A percentile compares a stretch with the other conserved stretches of the same genome.
Evolutionary conservation across 2,113 vertebrate genomes (phyloP).

Genomic region (Collichthys lucidus): DNA sequence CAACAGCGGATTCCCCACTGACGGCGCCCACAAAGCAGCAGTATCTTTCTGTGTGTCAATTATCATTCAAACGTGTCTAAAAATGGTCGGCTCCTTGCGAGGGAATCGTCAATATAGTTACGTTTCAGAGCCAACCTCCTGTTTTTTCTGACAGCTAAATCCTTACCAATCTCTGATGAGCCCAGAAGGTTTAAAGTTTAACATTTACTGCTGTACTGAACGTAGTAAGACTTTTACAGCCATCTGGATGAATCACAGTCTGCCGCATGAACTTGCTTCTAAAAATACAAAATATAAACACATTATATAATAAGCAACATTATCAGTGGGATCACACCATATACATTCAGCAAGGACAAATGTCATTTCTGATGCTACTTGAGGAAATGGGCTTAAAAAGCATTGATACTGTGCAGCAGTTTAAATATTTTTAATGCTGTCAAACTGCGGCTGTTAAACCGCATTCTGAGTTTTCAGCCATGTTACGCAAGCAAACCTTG

Average conservation of each 20-base stretch:
- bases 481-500: no score
- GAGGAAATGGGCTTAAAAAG: neutral
- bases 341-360: neutral
- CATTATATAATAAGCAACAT: no score
- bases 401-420: no score
- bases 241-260: neutral
- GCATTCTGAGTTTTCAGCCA: no score
- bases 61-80: no score
- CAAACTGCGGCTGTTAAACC: neutral
- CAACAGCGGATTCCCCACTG: no score
- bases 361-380: neutral
- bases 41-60: no score
- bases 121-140: neutral
- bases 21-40: no score
- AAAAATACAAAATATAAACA: neutral
- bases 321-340: no score
- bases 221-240: neutral
- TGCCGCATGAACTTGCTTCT: neutral
- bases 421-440: neutral
- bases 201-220: conserved; percentile 1
- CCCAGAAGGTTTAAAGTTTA: conserved; percentile 6
- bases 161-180: neutral
- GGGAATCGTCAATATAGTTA: neutral
- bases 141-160: conserved; percentile 9
- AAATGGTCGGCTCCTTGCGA: no score